Base-by-base conservation (phyloP, 2,113 vertebrate genomes). In the Lasiurus borealis region DNA sequence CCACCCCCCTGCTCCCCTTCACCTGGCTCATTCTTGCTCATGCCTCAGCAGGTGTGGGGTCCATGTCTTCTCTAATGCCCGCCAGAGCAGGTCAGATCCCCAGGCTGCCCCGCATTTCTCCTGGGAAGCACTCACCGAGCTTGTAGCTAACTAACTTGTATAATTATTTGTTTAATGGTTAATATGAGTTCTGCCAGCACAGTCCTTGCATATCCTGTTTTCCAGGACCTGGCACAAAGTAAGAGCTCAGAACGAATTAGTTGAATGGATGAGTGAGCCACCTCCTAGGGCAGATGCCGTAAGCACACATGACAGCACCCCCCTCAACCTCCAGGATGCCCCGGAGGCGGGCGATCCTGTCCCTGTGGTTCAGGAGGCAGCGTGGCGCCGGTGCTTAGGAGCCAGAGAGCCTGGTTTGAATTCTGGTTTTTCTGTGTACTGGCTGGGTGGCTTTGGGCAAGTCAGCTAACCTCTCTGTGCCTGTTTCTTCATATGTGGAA, bases 401-500 rank as follows among this genome's bases (percentile, higher is more conserved):
- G 34, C 11, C 16, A 10, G 31, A 34, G 9, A 12, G 36, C n/a
- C 85, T 59, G 82, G 40, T 34, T 57, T 54, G 85, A 54, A 31
- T 90, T 57, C 81, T 44, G 36, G 16, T 81, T 57, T 72, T 72
- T 52, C 31, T 48, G 46, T 44, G 10, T 34, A 18, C 40, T 18
- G 14, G 59, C 52, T 48, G 19, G 64, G 86, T 75, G 80, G 48
- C 69, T 72, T 13, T 16, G 54, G 80, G 59, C 18, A 46, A 6
- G 25, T 50, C 19, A 23, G 48, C 76, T 64, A n/a, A 46, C 46
- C 59, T 72, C 68, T 50, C 73, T 40, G 48, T 44, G 85, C 85
- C 73, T 81, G 78, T 92, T 91, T 94, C 88, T 64, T 92, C 23
- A 16, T 48, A n/a, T 57, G 50, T 76, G 73, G 69, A 62, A 31